A percentile compares a stretch with the other conserved stretches of the same genome.
These are phyloP conservation scores for Polypterus bichir DNA, from an alignment of 2,113 vertebrate species.

Conservation along the genomic window DNA sequence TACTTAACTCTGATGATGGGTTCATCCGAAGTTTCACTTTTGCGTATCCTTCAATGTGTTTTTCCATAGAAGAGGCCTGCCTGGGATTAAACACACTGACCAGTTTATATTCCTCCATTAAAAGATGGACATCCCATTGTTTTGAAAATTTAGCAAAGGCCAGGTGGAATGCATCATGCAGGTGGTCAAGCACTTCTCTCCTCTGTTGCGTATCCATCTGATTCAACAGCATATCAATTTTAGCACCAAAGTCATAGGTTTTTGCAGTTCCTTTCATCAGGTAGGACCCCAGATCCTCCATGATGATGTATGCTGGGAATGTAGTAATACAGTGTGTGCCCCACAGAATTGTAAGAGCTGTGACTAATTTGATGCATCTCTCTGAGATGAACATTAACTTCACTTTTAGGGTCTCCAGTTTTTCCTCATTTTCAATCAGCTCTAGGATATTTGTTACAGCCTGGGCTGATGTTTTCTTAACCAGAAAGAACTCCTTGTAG, in stretches of 20 bases:
- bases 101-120: constrained; percentile 7
- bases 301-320: constrained; percentile 13
- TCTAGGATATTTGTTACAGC: constrained; percentile 10
- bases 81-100: constrained; percentile 16
- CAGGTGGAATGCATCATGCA: constrained; percentile 6
- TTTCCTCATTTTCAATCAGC: constrained; percentile 7
- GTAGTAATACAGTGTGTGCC: constrained; percentile 10
- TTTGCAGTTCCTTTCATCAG: constrained; percentile 14
- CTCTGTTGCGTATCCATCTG: constrained; percentile 7
- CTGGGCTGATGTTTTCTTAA: constrained; percentile 2
- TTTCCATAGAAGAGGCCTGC: constrained; percentile 11
- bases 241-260: constrained; percentile 13
- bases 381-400: constrained; percentile 11
- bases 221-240: constrained; percentile 10
- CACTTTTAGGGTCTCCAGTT: not conserved
- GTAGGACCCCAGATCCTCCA: constrained; percentile 13
- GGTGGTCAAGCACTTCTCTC: constrained; percentile 9
- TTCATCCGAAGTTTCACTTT: not conserved
- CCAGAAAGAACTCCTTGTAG: constrained; percentile 4
- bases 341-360: constrained; percentile 14
- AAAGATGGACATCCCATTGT: constrained; percentile 11
- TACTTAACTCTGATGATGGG: constrained; percentile 13
- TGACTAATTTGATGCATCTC: too few species aligned
- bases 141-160: constrained; percentile 13
- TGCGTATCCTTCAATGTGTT: too few species aligned